phyloP scores from a whole-genome alignment of 2,888 invertebrate genomes.

The Teleogryllus oceanicus region DNA sequence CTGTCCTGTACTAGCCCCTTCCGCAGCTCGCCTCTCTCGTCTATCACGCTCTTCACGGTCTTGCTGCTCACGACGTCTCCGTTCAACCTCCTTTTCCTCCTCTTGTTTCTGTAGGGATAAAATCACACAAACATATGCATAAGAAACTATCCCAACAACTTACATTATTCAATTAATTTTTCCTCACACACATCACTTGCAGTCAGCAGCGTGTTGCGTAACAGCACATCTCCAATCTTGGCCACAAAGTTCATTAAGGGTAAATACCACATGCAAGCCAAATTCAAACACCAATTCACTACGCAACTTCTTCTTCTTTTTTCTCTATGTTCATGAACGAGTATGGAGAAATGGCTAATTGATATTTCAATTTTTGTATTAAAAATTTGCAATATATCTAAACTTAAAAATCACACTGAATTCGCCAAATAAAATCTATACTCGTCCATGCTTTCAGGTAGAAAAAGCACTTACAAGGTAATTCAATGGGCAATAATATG shows the following conservation, averaged over 20 bases:
- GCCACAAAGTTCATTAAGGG: conserved; percentile 6
- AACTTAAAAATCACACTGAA: no score
- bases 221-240: conserved; percentile 18
- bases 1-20: conserved; percentile 22
- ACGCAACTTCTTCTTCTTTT: background rate
- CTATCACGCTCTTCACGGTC: conserved; percentile 48
- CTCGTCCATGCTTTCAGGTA: no score
- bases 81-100: conserved; percentile 65
- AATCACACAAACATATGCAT: conserved; percentile 38
- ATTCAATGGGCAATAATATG: no score
- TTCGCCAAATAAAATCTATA: no score
- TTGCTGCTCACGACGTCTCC: conserved; percentile 50
- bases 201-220: background rate
- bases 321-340: no score
- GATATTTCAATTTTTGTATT: no score
- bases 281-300: background rate
- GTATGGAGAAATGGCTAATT: no score
- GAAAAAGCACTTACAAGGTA: no score
- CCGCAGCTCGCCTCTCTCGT: conserved; percentile 37
- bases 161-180: background rate
- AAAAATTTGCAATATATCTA: no score
- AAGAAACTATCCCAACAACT: background rate
- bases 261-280: background rate
- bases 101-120: conserved; percentile 67
- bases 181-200: conserved; percentile 6